Percentiles rank a stretch among this genome's conserved stretches.
phyloP scores from a whole-genome alignment of 2,797 vertebrate genomes.

The Brachyrhaphis roseni region DNA sequence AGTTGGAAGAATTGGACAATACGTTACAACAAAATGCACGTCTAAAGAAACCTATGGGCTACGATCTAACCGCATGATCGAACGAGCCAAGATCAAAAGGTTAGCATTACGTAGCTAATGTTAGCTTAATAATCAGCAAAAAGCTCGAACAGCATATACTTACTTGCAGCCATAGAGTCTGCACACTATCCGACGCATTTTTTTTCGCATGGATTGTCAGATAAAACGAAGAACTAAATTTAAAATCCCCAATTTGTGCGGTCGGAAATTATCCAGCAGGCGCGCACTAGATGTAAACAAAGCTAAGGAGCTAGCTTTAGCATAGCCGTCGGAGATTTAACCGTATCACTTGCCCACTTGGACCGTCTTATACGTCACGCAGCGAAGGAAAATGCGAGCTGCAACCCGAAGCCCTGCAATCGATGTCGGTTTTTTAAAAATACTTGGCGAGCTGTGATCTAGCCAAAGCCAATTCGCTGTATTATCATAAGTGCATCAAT shows the following conservation, averaged over 20 bases:
- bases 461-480: slow-evolving; percentile 65
- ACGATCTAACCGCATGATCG: slow-evolving; percentile 28
- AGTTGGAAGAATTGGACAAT: neutral
- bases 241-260: slow-evolving; percentile 6
- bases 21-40: slow-evolving; percentile 26
- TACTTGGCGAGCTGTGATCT: slow-evolving; percentile 27
- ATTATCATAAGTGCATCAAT: slow-evolving; percentile 71
- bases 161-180: slow-evolving; percentile 32
- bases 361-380: slow-evolving; percentile 32
- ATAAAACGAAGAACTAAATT: neutral
- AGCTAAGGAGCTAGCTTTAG: slow-evolving; percentile 73
- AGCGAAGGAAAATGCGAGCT: slow-evolving; percentile 26
- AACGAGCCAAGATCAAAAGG: slow-evolving; percentile 52
- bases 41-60: slow-evolving; percentile 1
- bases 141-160: slow-evolving; percentile 28
- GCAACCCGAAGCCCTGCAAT: slow-evolving; percentile 19
- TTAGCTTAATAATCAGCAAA: slow-evolving; percentile 59
- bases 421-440: slow-evolving; percentile 31
- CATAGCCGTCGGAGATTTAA: slow-evolving; percentile 62
- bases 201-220: neutral
- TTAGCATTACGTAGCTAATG: slow-evolving; percentile 63
- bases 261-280: slow-evolving; percentile 46
- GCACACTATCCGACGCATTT: neutral
- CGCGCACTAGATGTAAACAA: slow-evolving; percentile 82
- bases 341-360: slow-evolving; percentile 42